A percentile compares a stretch with the other conserved stretches of the same genome.
phyloP scores from a whole-genome alignment of 2,113 vertebrate species.

The Peromyscus leucopus region DNA sequence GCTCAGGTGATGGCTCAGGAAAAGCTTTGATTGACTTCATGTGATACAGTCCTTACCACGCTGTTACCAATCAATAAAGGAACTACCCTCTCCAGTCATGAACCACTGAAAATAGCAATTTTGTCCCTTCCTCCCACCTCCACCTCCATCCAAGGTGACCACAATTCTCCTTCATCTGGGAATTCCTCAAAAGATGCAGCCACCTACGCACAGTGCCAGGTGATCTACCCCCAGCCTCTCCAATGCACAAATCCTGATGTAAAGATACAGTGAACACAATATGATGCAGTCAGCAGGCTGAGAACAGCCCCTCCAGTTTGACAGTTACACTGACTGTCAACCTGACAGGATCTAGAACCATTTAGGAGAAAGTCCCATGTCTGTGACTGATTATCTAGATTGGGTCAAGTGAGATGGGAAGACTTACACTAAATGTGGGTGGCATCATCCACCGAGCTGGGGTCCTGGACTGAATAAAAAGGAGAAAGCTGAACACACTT shows the following conservation, averaged over 20 bases:
- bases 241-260: not conserved
- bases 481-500: not conserved
- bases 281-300: not conserved
- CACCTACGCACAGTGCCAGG: not conserved
- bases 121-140: not conserved
- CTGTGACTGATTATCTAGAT: not conserved
- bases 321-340: not conserved
- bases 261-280: not conserved
- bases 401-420: not conserved
- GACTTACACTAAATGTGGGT: not conserved
- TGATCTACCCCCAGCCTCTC: not conserved
- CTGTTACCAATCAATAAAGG: not conserved
- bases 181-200: not conserved
- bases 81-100: not conserved
- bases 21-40: slow-evolving; percentile 62
- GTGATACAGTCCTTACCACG: not conserved
- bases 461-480: not conserved
- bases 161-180: not conserved
- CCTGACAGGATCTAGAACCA: not conserved
- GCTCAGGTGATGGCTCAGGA: slow-evolving; percentile 66
- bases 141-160: not conserved
- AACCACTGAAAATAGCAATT: slow-evolving; percentile 12
- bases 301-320: not conserved
- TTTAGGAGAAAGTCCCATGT: not conserved
- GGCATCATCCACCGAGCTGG: no score